Evolutionary conservation across 2,113 vertebrate genomes (phyloP).

Genomic region (human (Homo sapiens)): GRCh38 chr19:42426501-42427000

Average conservation of each 20-base stretch:
- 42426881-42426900: neutral
- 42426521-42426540: slow-evolving; percentile 29
- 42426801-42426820: neutral
- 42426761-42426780: neutral
- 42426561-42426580: neutral
- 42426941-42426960: neutral
- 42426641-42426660: neutral
- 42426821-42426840: neutral
- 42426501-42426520: neutral
- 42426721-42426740: neutral
- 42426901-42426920: neutral
- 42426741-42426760: neutral
- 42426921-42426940: neutral
- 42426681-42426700: neutral
- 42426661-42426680: neutral
- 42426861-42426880: neutral
- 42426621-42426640: neutral
- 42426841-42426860: neutral
- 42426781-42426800: neutral
- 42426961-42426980: neutral
- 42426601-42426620: neutral
- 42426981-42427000: neutral
- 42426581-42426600: neutral
- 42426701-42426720: neutral
- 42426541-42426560: neutral